Percentiles rank a stretch among this genome's conserved stretches.
These are phyloP conservation scores for Neuroscelio doddi DNA, from an alignment of 2,888 invertebrate species.

Conservation along the genomic window DNA sequence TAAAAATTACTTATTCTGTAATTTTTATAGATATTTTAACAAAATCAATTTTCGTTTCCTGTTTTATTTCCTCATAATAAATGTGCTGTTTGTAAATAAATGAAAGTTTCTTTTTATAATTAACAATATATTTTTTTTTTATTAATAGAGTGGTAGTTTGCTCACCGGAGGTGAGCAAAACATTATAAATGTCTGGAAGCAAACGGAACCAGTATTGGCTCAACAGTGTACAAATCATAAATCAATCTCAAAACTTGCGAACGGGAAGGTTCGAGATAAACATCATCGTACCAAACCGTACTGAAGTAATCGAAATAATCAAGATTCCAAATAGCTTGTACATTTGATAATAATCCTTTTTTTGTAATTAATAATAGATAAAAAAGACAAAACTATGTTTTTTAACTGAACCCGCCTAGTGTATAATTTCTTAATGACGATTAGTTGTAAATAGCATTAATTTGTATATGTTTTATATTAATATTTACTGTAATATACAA, in stretches of 20 bases:
- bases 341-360: constrained; percentile 23
- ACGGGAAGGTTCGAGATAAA: constrained; percentile 60
- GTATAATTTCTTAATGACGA: too few relatives aligned
- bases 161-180: constrained; percentile 85
- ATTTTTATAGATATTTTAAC: too few relatives aligned
- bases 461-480: too few relatives aligned
- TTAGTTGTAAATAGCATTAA: constrained; percentile 14
- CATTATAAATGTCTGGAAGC: constrained; percentile 78
- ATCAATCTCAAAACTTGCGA: constrained; percentile 56
- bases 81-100: too few relatives aligned
- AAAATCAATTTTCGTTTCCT: too few relatives aligned
- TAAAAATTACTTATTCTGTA: too few relatives aligned
- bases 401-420: too few relatives aligned
- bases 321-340: too few relatives aligned
- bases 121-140: constrained; percentile 25
- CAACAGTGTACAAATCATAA: constrained; percentile 49
- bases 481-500: too few relatives aligned
- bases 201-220: constrained; percentile 47
- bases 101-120: too few relatives aligned
- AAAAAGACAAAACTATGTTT: too few relatives aligned
- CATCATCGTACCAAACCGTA: constrained; percentile 65
- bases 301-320: constrained; percentile 40
- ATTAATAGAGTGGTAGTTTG: constrained; percentile 75
- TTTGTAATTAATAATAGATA: not conserved
- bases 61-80: too few relatives aligned